Base-by-base conservation (phyloP, 2,113 vertebrate genomes). In the Circaetus cinerascens region DNA sequence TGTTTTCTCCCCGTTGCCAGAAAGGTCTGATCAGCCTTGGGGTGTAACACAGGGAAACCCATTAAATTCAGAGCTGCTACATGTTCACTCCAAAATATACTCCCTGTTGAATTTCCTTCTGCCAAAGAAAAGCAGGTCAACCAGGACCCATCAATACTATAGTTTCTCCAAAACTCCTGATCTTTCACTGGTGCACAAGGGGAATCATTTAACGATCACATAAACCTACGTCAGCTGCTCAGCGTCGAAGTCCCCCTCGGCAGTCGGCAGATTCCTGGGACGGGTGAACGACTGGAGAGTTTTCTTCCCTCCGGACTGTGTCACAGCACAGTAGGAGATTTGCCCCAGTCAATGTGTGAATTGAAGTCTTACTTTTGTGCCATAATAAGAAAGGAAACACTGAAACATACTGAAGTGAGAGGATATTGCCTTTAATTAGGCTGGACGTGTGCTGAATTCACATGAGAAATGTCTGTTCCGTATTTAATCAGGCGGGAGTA, bases 181-280 rank as follows among this genome's bases (percentile, higher is more conserved):
- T 73, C 19, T 66, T 48, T 86, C 13, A 10, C 18, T 2, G 5
- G 5, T 45, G 18, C 21, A 9, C 13, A 4, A 32, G 25, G 27
- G 22, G 8, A 9, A 69, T 45, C 13, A 3, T 48, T 46, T 72
- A 64, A 76, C 0, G 4, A 48, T 72, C 40, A 21, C 38, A 43
- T 19, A n/a, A 83, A 20, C 45, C 38, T 32, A 2, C 11, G 34
- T 69, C 9, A 16, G 59, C 15, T 57, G 41, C 2, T n/a, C 41
- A 43, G 26, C 82, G 27, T 43, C 0, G 0, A 8, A 10, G 14
- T 57, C 3, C 11, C 45, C 18, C 5, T 38, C 0, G 9, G 46
- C n/a, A 50, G 15, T 4, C 4, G 5, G 40, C 32, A 30, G 17
- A 13, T 71, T 46, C 69, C 46, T 2, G 13, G 74, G 20, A 16